A percentile compares a stretch with the other conserved stretches of the same genome.
Evolutionary conservation across 1,140 invertebrate species (phyloP).

Genomic region (Aphis craccivora): DNA sequence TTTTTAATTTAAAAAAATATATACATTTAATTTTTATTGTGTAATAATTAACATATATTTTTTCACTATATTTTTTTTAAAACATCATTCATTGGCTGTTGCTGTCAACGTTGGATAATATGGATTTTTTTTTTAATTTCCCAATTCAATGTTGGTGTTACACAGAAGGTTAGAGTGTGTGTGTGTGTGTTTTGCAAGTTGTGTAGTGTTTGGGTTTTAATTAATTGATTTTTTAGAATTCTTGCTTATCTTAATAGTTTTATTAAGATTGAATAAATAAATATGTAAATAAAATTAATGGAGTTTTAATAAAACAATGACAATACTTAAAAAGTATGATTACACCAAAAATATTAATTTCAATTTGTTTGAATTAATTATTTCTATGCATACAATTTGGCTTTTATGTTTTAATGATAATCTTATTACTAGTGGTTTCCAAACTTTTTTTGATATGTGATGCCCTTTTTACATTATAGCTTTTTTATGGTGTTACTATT

Average conservation of each 20-base stretch:
- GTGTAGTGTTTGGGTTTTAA: slow-evolving; percentile 11
- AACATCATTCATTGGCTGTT: slow-evolving; percentile 17
- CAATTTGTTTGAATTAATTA: neutral
- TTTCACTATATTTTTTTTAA: slow-evolving; percentile 28
- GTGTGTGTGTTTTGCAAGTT: neutral
- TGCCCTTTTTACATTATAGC: neutral
- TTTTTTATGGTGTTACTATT: neutral
- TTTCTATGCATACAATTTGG: neutral
- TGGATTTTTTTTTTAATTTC: slow-evolving; percentile 35
- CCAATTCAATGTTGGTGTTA: slow-evolving; percentile 8
- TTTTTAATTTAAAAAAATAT: neutral
- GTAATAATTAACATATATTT: slow-evolving; percentile 10
- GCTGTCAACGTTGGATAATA: slow-evolving; percentile 22
- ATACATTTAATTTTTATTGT: neutral
- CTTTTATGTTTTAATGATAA: neutral
- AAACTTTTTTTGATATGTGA: neutral
- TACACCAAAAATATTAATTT: neutral
- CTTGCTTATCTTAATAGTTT: neutral
- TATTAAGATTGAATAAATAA: neutral
- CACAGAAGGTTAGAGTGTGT: slow-evolving; percentile 40
- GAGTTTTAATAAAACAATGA: neutral
- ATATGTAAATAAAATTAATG: neutral
- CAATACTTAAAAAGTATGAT: neutral
- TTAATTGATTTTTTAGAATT: neutral
- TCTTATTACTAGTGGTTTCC: neutral